Evolutionary conservation across 1,140 invertebrate genomes (phyloP), one percentile per base, ranked within the genome.

Genomic region (Globodera rostochiensis): DNA sequence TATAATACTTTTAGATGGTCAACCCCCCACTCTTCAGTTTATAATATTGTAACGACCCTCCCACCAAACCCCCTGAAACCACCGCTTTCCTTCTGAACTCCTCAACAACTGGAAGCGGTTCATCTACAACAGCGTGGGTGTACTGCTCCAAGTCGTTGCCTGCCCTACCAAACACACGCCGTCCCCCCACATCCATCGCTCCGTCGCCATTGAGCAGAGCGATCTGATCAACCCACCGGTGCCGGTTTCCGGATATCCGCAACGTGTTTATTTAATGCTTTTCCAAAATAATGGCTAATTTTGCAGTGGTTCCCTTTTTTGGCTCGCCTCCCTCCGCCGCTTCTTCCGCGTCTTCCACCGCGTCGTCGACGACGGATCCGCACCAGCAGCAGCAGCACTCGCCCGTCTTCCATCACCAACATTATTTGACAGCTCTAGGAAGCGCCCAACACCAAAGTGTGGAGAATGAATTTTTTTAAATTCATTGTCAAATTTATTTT

Each of bases 281-380:
- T 60, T 19, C 57, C 57, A 6, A 5, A 60, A 19, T 60, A 19
- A 5, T 60, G 57, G 13, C 9, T 19, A 15, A 6, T 19, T 5
- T 6, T 71, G 8, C 69, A 71, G 69, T 71, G 69, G 69, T 71
- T 9, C 69, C 69, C 6, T 71, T 71, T 19, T 71, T 71, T 6
- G 69, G 25, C 11, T 71, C 69, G 25, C 69, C 25, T 36, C 69
- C 69, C 8, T 71, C 69, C 69, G 69, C n/a, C 69, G 69, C 69
- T 36, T 71, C 25, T 5, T 71, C 69, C 69, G 25, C 69, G 4
- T 47, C 46, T 4, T 71, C 69, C 25, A 25, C 69, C 69, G 25
- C 25, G n/a, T 36, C 46, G 69, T 36, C 69, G 25, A 47, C 69
- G 25, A 47, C 69, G 69, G 69, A 71, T 47, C 69, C 69, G 69